Conservation (phyloP, 2,888 invertebrate genomes). For the Caenorhabditis sp. region DNA sequence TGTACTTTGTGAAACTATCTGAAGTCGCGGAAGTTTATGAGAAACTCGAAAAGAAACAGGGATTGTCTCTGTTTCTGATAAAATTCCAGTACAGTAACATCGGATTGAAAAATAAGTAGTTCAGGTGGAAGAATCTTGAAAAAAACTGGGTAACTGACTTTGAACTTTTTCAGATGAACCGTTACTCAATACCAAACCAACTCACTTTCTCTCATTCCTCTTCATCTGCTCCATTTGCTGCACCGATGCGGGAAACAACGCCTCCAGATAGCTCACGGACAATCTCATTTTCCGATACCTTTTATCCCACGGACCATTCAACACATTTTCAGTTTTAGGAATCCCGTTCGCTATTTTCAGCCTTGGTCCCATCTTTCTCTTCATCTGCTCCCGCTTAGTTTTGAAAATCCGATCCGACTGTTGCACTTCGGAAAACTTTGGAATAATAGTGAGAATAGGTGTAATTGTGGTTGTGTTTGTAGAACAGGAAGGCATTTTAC, state of each 20-base stretch:
- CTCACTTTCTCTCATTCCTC: slow-evolving; percentile 26
- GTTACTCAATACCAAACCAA: neutral
- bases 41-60: no score
- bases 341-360: slow-evolving; percentile 42
- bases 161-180: no score
- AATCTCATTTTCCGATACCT: slow-evolving; percentile 44
- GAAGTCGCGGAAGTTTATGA: neutral
- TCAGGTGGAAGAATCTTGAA: no score
- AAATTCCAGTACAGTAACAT: no score
- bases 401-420: slow-evolving; percentile 8
- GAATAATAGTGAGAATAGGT: slow-evolving; percentile 24
- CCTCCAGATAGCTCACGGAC: slow-evolving; percentile 55
- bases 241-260: slow-evolving; percentile 52
- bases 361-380: slow-evolving; percentile 35
- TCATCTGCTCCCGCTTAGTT: slow-evolving; percentile 33
- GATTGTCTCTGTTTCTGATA: no score
- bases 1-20: no score
- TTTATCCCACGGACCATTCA: slow-evolving; percentile 46
- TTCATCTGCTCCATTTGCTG: slow-evolving; percentile 45
- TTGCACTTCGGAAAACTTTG: slow-evolving; percentile 36
- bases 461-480: neutral
- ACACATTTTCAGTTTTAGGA: slow-evolving; percentile 37
- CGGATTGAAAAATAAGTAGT: no score
- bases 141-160: no score
- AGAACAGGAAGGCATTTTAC: slow-evolving; percentile 16